Base-by-base conservation (phyloP, 2,888 invertebrate genomes). In the Xestobium rufovillosum region DNA sequence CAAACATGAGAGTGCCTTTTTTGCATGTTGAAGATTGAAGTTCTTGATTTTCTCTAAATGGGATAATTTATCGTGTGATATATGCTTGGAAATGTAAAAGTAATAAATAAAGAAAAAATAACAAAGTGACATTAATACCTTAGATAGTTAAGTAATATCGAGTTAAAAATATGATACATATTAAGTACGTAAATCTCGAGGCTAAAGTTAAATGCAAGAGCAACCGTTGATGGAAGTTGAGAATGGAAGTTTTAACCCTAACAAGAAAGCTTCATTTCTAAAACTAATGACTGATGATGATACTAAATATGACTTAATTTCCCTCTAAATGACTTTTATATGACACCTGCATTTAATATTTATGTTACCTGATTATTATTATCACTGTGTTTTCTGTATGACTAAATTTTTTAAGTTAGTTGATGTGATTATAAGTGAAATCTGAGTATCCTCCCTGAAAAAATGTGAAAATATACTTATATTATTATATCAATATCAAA, bases 211-310 rank as follows among this genome's bases (percentile, higher is more conserved):
- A 30, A 36, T 34, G 35, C 41, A 41, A 43, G 51, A 42, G 42
- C 35, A 42, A 43, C n/a, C n/a, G 23, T 40, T 39, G 42, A 47
- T 42, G 45, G 56, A 55, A 55, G 55, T 54, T 53, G 48, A 41
- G 38, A 49, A 23, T 51, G 51, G 51, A 53, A 56, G 52, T 51
- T 47, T 53, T 51, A 46, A 48, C 45, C 51, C 47, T 52, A 51
- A 36, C 41, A 48, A 50, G 44, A 50, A 53, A n/a, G 6, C 6
- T 19, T 19, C 44, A 43, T 39, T 39, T 43, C 35, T 49, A 45
- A 49, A 42, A 31, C 53, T 54, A 54, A 49, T 54, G 54, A 54
- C 54, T 54, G 50, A 48, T 47, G 43, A 41, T 40, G 40, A 36
- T 32, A 13, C 28, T 31, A 23, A 17, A 14, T 37, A 39, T 45